These are phyloP conservation scores for Athetis lepigone DNA, from an alignment of 2,888 invertebrate genomes.

Conservation along the genomic window DNA sequence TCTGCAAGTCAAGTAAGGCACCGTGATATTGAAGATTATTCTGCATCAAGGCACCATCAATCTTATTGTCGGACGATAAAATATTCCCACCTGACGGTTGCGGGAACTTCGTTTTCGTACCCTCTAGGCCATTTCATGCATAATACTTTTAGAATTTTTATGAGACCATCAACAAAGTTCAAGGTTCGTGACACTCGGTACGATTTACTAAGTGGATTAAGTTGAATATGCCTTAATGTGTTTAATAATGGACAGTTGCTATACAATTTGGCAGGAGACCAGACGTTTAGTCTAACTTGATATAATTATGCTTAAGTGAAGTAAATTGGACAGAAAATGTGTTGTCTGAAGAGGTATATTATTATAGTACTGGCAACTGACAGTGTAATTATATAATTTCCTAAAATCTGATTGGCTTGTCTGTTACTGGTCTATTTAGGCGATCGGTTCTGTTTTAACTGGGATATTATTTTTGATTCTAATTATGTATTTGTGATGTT, in stretches of 20 bases:
- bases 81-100: slow-evolving; percentile 63
- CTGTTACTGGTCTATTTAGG: slow-evolving; percentile 9
- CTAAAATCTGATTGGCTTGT: slow-evolving; percentile 9
- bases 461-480: background rate
- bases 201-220: slow-evolving; percentile 61
- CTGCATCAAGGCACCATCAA: slow-evolving; percentile 75
- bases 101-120: slow-evolving; percentile 63
- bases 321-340: slow-evolving; percentile 58
- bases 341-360: slow-evolving; percentile 16
- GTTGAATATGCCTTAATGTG: slow-evolving; percentile 58
- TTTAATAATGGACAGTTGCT: slow-evolving; percentile 58
- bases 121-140: slow-evolving; percentile 41
- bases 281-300: slow-evolving; percentile 57
- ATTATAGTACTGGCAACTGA: slow-evolving; percentile 24
- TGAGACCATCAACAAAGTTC: slow-evolving; percentile 61
- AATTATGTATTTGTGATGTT: background rate
- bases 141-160: slow-evolving; percentile 60
- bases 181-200: slow-evolving; percentile 55
- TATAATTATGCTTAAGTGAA: slow-evolving; percentile 58
- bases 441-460: background rate
- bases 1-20: slow-evolving; percentile 71
- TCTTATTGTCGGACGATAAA: slow-evolving; percentile 75
- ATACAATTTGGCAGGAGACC: slow-evolving; percentile 68
- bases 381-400: slow-evolving; percentile 23
- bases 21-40: slow-evolving; percentile 83